These are phyloP conservation scores for Parazoanthus darwini DNA, from an alignment of 92 coral and sea anemone genomes.

Conservation along the genomic window DNA sequence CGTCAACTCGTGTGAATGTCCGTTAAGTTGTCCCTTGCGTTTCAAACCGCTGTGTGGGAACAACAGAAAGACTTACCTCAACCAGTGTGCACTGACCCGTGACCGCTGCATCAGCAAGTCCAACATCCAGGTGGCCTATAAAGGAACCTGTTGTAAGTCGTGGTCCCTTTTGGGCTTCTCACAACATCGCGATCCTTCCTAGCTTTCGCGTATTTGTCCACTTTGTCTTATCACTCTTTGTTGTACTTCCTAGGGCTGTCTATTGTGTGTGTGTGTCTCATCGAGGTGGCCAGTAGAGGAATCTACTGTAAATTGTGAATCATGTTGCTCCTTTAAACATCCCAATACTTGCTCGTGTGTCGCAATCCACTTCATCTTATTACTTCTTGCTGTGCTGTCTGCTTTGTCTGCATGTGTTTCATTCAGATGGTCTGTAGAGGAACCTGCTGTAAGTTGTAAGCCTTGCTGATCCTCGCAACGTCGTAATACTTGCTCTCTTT, in stretches of 20 bases:
- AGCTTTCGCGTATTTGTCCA: background rate
- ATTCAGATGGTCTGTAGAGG: slow-evolving; percentile 60
- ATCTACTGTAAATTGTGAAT: slow-evolving; percentile 70
- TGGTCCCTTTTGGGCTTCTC: background rate
- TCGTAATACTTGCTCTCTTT: too few relatives aligned
- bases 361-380: background rate
- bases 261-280: background rate
- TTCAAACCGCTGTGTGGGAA: slow-evolving; percentile 88
- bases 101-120: slow-evolving; percentile 75
- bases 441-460: slow-evolving; percentile 69
- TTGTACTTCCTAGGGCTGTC: background rate
- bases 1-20: slow-evolving; percentile 75
- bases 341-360: background rate
- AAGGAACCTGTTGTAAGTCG: slow-evolving; percentile 90
- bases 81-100: slow-evolving; percentile 81
- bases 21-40: slow-evolving; percentile 73
- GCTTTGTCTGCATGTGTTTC: too few relatives aligned
- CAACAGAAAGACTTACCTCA: slow-evolving; percentile 87
- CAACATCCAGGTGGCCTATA: slow-evolving; percentile 52
- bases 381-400: background rate
- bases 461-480: background rate
- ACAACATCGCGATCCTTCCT: background rate
- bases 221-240: background rate
- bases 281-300: slow-evolving; percentile 60
- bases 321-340: background rate